Conservation (phyloP, 2,888 invertebrate genomes). For the Hyposoter didymator region DNA sequence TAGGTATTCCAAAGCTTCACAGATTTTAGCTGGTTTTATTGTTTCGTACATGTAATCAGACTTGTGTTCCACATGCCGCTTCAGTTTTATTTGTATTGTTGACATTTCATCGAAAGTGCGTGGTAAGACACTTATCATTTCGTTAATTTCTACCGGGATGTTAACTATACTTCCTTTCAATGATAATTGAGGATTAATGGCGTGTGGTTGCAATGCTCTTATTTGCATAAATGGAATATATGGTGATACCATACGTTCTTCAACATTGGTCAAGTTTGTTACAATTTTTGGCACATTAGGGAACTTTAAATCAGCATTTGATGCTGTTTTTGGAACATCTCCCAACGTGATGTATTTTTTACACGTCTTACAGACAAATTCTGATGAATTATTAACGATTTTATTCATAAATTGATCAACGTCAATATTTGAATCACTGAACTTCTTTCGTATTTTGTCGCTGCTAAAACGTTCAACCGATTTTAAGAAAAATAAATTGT, state of each 20-base stretch:
- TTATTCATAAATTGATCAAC: constrained; percentile 19
- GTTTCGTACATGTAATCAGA: too few relatives aligned
- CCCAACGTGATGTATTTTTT: constrained; percentile 21
- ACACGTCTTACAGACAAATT: constrained; percentile 35
- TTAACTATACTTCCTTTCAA: too few relatives aligned
- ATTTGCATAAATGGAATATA: constrained; percentile 40
- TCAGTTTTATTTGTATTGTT: too few relatives aligned
- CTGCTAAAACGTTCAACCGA: constrained; percentile 51
- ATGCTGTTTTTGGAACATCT: constrained; percentile 50
- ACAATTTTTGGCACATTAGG: constrained; percentile 70
- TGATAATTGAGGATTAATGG: too few relatives aligned
- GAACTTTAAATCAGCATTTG: constrained; percentile 66
- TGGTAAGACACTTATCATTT: too few relatives aligned
- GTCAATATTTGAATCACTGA: constrained; percentile 3
- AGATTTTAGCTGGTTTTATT: too few relatives aligned
- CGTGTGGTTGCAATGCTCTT: too few relatives aligned
- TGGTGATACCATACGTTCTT: constrained; percentile 79
- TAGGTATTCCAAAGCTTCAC: too few relatives aligned
- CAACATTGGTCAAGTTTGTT: constrained; percentile 71
- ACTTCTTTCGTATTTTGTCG: constrained; percentile 6
- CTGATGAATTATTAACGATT: constrained; percentile 36
- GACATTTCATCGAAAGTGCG: too few relatives aligned
- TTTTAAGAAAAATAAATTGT: constrained; percentile 64
- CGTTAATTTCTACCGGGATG: too few relatives aligned
- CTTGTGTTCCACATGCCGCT: too few relatives aligned